These are phyloP conservation scores for Drosophila picticornis DNA, from an alignment of 2,888 invertebrate species.

Conservation along the genomic window DNA sequence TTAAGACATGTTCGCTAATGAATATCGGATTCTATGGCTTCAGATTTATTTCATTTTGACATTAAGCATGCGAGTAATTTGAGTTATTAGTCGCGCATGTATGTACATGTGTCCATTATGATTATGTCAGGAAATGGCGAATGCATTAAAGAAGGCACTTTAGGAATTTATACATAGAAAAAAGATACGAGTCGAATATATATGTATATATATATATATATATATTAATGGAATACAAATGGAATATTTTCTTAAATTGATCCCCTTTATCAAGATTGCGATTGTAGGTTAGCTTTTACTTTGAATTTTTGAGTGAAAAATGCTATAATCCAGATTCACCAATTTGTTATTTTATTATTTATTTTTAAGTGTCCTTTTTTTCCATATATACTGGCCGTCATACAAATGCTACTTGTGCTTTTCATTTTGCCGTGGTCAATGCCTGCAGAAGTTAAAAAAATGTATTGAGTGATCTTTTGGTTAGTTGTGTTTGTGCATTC, in stretches of 20 bases:
- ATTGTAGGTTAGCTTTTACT: neutral
- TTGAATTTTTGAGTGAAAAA: neutral
- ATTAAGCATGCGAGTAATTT: constrained; percentile 1
- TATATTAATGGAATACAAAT: neutral
- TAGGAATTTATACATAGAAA: too few relatives aligned
- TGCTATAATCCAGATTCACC: neutral
- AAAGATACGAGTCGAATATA: too few relatives aligned
- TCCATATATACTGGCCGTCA: neutral
- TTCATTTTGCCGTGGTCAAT: constrained; percentile 8
- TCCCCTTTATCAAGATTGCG: neutral
- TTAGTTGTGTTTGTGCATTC: constrained; percentile 26
- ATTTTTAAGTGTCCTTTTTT: neutral
- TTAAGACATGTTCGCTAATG: constrained; percentile 5
- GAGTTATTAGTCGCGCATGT: neutral
- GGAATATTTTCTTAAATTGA: neutral
- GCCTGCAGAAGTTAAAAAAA: constrained; percentile 17
- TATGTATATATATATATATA: too few relatives aligned
- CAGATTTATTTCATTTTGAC: constrained; percentile 3
- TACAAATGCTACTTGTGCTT: neutral
- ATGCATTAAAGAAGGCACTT: neutral
- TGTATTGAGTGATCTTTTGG: constrained; percentile 41
- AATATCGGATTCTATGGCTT: neutral
- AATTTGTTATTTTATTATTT: neutral
- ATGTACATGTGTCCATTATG: neutral
- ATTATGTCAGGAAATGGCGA: neutral